Conservation (phyloP, 2,888 invertebrate genomes). For the Zhuqinia jingwanae region DNA sequence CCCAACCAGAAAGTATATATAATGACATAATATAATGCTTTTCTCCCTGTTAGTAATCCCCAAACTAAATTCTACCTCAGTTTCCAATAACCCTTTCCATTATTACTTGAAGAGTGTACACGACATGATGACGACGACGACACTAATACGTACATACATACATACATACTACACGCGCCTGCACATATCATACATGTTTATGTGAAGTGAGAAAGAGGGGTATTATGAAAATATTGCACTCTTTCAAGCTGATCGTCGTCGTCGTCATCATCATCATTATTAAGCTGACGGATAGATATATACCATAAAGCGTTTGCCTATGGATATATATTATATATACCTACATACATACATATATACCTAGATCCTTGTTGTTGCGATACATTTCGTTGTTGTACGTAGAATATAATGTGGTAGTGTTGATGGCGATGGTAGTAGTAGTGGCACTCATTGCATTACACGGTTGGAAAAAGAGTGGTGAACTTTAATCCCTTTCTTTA, state of each 20-base stretch:
- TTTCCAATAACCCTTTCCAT: conserved; percentile 33
- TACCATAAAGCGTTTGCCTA: too few species aligned
- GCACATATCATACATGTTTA: too few species aligned
- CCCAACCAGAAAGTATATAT: conserved; percentile 31
- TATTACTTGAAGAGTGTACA: neutral
- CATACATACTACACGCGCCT: too few species aligned
- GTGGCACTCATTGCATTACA: conserved; percentile 4
- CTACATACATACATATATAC: too few species aligned
- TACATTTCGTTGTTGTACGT: neutral
- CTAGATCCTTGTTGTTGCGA: neutral
- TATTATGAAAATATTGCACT: conserved; percentile 28
- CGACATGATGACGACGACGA: too few species aligned
- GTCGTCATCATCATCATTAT: neutral
- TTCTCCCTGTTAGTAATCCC: conserved; percentile 2
- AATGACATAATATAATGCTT: conserved; percentile 23
- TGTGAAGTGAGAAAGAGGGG: neutral
- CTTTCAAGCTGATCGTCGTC: conserved; percentile 23
- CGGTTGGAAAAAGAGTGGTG: conserved; percentile 57
- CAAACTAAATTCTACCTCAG: conserved; percentile 31
- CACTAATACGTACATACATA: neutral
- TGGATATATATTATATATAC: too few species aligned
- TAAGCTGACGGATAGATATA: neutral
- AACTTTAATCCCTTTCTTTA: conserved; percentile 76
- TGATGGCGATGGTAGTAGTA: neutral
- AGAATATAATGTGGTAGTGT: neutral